Evolutionary conservation across 1,140 invertebrate species (phyloP), one percentile per base, ranked within the genome.

Genomic region (Caenorhabditis latens): DNA sequence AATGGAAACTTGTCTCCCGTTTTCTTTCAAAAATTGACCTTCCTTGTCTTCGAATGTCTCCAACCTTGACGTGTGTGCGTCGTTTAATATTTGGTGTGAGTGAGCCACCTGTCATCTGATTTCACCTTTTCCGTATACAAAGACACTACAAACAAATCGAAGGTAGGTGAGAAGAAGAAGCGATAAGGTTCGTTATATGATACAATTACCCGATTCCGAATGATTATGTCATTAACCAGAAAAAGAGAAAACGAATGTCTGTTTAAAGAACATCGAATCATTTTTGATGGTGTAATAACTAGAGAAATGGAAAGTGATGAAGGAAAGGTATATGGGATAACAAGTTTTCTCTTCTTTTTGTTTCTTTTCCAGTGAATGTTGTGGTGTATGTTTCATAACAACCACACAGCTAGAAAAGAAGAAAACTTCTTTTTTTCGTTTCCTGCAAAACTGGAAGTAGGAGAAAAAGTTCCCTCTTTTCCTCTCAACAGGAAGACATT

Each of bases 301-400:
- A 24, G 46, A 46, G 65, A 42, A 24, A 71, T 32, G 13, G 71
- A 79, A 79, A 79, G 71, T 79, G 71, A 79, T 79, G 71, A 46
- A 50, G 4, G 40, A 79, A 79, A 79, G 71, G 71, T 79, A 79
- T 79, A 53, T 50, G 71, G 71, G 71, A 79, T 79, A 79, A 79
- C 71, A 79, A 79, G 71, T 79, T 79, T 79, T 50, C 24, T 46
- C 71, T 14, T 40, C 16, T n/a, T 46, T 48, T 48, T 75, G 19
- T 21, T 21, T 16, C 16, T n/a, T 11, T 75, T 19, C 24, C 43
- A 19, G 21, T n/a, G 9, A 13, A 40, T 65, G 21, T 79, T 79
- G 71, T 79, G 71, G 71, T 79, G 71, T 79, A 79, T 79, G 71
- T 79, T 79, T 79, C 71, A 79, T 79, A 79, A 79, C 21, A 79